Evolutionary conservation across 2,797 vertebrate genomes (phyloP).

Genomic region (Periophthalmus magnuspinnatus): DNA sequence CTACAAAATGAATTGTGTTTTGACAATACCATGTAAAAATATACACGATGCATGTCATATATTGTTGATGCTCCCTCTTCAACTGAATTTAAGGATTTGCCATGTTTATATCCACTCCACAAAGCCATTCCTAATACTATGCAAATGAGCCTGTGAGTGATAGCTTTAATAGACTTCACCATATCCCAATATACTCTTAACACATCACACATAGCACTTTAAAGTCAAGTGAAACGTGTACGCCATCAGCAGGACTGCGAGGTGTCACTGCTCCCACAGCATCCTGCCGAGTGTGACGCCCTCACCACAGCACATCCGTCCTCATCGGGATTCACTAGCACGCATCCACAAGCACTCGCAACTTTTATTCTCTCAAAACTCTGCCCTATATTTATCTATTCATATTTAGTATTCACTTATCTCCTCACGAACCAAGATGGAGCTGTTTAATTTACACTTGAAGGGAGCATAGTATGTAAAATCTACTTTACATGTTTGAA

Average conservation of each 20-base stretch:
- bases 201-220: slow-evolving; percentile 43
- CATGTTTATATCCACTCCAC: not conserved
- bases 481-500: too few relatives aligned
- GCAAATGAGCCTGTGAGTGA: slow-evolving; percentile 2
- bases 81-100: not conserved
- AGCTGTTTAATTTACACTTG: slow-evolving; percentile 11
- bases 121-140: slow-evolving; percentile 25
- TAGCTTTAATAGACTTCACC: slow-evolving; percentile 39
- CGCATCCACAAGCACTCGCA: slow-evolving; percentile 21
- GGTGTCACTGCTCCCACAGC: slow-evolving; percentile 44
- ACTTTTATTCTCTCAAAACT: slow-evolving; percentile 11
- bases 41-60: too few relatives aligned
- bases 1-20: too few relatives aligned
- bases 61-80: not conserved
- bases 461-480: not conserved
- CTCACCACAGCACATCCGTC: slow-evolving; percentile 32
- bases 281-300: slow-evolving; percentile 54
- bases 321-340: slow-evolving; percentile 24
- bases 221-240: slow-evolving; percentile 43
- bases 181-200: slow-evolving; percentile 42
- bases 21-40: too few relatives aligned
- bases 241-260: slow-evolving; percentile 26
- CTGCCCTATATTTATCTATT: slow-evolving; percentile 15
- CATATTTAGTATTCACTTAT: slow-evolving; percentile 2
- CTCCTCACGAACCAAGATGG: not conserved